Base-by-base conservation (phyloP, 2,113 vertebrate genomes). In the Cochlearius cochlearius region DNA sequence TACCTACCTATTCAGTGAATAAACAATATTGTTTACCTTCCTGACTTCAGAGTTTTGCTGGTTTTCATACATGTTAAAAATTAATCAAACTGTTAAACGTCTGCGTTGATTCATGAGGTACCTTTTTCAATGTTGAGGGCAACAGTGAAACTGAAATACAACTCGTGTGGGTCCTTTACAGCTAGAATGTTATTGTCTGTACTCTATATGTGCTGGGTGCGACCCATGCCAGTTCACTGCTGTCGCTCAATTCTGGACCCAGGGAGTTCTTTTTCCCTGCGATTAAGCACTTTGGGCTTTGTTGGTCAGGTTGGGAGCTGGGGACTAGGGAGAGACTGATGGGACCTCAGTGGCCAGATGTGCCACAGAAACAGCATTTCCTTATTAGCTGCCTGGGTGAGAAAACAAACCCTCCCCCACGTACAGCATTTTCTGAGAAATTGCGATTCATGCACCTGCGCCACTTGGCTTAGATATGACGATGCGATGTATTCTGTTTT, bases 171-270 rank as follows among this genome's bases (percentile, higher is more conserved):
- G 25, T 64, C 45, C 39, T 62, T 53, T 43, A 47, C 34, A 69
- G 47, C 29, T 74, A 19, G 32, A 74, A 38, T 12, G 47, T 77
- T 36, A 5, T 58, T 45, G 22, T 82, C 29, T 1, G 2, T 2
- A 0, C 18, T 41, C 16, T 15, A 0, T 30, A 15, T 1, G 0
- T 17, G 17, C n/a, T 53, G 29, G 9, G 6, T 45, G 8, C 23
- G 12, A 36, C 89, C 8, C 0, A 1, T 45, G 26, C 74, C 59
- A n/a, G 9, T 53, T 91, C 52, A 21, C 36, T 53, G 36, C 36
- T 50, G 30, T 49, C 56, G 74, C 64, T 85, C 21, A 27, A 18
- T 50, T 63, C 38, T 59, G 49, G 27, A 27, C 18, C 7, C 1
- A 2, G 13, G 32, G 18, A 52, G 10, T 47, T 73, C 10, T 15